These are phyloP conservation scores for Phaonia tiefii DNA, from an alignment of 2,888 invertebrate species.

Conservation along the genomic window DNA sequence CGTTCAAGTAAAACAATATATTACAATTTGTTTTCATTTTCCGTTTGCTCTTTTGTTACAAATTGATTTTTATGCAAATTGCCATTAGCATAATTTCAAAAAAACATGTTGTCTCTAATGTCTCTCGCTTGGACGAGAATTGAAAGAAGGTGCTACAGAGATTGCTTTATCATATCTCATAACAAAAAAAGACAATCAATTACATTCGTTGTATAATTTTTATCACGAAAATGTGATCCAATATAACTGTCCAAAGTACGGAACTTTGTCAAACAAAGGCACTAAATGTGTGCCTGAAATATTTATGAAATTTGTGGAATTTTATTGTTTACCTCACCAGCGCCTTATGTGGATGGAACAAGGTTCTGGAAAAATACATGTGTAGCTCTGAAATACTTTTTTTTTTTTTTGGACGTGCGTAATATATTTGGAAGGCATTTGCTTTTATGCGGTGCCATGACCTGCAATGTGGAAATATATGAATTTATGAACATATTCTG, in stretches of 20 bases:
- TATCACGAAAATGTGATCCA: background rate
- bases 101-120: too few species aligned
- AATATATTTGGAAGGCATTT: too few species aligned
- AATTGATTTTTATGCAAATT: conserved; percentile 64
- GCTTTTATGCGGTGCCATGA: too few species aligned
- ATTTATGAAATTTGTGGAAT: conserved; percentile 54
- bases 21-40: conserved; percentile 34
- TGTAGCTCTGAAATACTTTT: too few species aligned
- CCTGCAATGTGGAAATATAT: too few species aligned
- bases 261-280: conserved; percentile 10
- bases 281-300: conserved; percentile 55
- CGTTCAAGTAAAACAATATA: conserved; percentile 36
- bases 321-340: conserved; percentile 53
- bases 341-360: too few species aligned
- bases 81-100: conserved; percentile 43
- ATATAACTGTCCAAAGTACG: background rate
- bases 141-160: background rate
- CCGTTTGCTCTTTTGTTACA: conserved; percentile 34
- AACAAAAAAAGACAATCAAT: background rate
- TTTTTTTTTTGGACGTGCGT: too few species aligned
- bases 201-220: background rate
- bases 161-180: conserved; percentile 16
- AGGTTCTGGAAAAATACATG: too few species aligned
- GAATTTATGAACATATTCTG: too few species aligned
- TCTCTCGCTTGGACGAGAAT: background rate